Conservation (phyloP, 2,888 invertebrate genomes). For the Plagiodera versicolora region DNA sequence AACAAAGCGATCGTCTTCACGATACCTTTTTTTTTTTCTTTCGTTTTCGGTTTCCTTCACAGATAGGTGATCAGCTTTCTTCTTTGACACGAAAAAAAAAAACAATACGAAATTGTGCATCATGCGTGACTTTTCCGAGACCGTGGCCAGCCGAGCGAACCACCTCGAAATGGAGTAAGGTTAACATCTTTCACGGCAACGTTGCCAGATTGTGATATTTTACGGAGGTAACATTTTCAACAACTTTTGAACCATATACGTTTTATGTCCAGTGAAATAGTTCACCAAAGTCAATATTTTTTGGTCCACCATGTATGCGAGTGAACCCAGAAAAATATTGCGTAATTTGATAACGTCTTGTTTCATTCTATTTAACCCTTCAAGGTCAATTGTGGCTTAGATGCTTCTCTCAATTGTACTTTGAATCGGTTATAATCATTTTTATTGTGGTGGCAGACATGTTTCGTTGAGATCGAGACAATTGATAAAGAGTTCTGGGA, state of each 20-base stretch:
- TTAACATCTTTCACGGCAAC: slow-evolving; percentile 17
- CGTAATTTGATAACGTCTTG: too few relatives aligned
- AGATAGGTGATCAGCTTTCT: neutral
- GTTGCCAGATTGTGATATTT: neutral
- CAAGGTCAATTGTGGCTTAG: slow-evolving; percentile 21
- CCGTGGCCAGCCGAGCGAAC: slow-evolving; percentile 21
- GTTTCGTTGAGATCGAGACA: neutral
- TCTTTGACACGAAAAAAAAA: slow-evolving; percentile 10
- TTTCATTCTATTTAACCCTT: neutral
- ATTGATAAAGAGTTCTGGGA: neutral
- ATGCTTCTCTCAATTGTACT: slow-evolving; percentile 7
- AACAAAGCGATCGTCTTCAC: neutral
- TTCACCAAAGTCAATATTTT: too few relatives aligned
- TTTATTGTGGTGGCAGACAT: slow-evolving; percentile 13
- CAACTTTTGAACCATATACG: too few relatives aligned
- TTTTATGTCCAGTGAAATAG: too few relatives aligned
- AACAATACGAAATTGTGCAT: slow-evolving; percentile 18
- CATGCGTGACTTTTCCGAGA: slow-evolving; percentile 8
- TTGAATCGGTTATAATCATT: slow-evolving; percentile 6
- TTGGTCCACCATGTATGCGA: too few relatives aligned
- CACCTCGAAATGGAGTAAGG: slow-evolving; percentile 24
- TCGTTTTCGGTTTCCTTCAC: neutral
- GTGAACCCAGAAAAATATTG: too few relatives aligned
- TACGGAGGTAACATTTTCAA: too few relatives aligned
- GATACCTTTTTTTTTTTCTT: neutral